Evolutionary conservation across 2,888 invertebrate species (phyloP).

Genomic region (Gryllus longicercus): DNA sequence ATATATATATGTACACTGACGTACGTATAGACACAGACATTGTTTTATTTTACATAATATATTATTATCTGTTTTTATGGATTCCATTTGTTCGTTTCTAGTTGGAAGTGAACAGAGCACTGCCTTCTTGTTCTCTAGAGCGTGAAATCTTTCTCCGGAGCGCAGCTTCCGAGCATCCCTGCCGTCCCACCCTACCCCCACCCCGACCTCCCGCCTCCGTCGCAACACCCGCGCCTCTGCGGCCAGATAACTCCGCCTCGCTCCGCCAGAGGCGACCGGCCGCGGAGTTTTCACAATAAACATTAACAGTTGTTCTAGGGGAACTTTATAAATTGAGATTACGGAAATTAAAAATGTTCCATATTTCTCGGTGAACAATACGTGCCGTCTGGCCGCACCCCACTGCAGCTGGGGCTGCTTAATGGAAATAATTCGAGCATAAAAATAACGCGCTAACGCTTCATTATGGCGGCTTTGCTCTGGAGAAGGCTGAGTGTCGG

Average conservation of each 20-base stretch:
- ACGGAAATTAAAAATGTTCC: conserved; percentile 17
- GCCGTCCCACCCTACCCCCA: background rate
- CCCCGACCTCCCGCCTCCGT: background rate
- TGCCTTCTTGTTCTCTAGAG: too few species aligned
- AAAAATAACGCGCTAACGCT: background rate
- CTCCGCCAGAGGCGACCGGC: background rate
- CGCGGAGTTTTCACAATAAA: conserved; percentile 10
- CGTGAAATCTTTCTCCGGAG: too few species aligned
- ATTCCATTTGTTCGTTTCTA: too few species aligned
- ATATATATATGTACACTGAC: too few species aligned
- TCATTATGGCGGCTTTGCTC: background rate
- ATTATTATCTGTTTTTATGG: too few species aligned
- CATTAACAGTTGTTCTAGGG: conserved; percentile 17
- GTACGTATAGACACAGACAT: too few species aligned
- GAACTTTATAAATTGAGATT: conserved; percentile 10
- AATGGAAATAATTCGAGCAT: background rate
- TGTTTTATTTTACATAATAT: too few species aligned
- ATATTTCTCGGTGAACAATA: conserved; percentile 11
- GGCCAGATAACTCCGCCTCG: background rate
- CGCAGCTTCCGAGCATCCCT: background rate
- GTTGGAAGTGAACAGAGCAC: too few species aligned
- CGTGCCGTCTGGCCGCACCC: background rate
- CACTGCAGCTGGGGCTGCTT: background rate
- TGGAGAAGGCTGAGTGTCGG: background rate
- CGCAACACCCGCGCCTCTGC: background rate